Percentiles rank a stretch among this genome's conserved stretches.
phyloP scores from a whole-genome alignment of 2,888 invertebrate species.

The Apotomis betuletana region DNA sequence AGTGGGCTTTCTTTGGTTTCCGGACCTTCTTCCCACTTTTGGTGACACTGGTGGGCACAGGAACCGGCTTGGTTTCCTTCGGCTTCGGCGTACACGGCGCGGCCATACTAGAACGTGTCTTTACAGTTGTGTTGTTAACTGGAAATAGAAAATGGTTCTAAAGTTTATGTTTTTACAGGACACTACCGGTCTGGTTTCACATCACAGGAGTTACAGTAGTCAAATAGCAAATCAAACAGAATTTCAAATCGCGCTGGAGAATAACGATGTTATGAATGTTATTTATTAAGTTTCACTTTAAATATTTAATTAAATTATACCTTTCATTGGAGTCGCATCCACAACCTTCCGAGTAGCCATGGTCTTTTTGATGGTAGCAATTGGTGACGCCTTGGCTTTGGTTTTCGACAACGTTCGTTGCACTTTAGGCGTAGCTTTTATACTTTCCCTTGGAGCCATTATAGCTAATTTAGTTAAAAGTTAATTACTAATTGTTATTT shows the following conservation, averaged over 20 bases:
- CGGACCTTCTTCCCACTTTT: slow-evolving; percentile 67
- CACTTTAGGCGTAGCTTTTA: slow-evolving; percentile 61
- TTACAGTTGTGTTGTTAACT: slow-evolving; percentile 51
- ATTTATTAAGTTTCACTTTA: not conserved
- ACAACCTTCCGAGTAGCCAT: slow-evolving; percentile 54
- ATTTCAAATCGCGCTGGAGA: too few species aligned
- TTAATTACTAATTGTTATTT: slow-evolving; percentile 20
- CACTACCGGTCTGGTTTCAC: too few species aligned
- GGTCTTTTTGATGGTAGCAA: slow-evolving; percentile 58
- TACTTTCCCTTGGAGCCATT: slow-evolving; percentile 70
- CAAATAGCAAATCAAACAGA: too few species aligned
- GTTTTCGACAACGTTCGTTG: slow-evolving; percentile 59
- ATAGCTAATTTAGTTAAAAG: not conserved
- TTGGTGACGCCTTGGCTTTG: slow-evolving; percentile 60
- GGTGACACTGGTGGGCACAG: slow-evolving; percentile 57
- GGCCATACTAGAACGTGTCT: slow-evolving; percentile 10
- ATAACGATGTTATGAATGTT: not conserved
- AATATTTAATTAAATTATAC: slow-evolving; percentile 43
- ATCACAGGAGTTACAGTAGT: too few species aligned
- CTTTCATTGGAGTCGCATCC: slow-evolving; percentile 58
- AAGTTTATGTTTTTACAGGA: not conserved
- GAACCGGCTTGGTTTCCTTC: slow-evolving; percentile 60
- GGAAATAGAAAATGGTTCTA: slow-evolving; percentile 46
- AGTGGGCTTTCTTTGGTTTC: slow-evolving; percentile 74
- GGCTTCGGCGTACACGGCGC: slow-evolving; percentile 60